phyloP scores from a whole-genome alignment of 2,888 invertebrate species.

The Ormyrus rosae region DNA sequence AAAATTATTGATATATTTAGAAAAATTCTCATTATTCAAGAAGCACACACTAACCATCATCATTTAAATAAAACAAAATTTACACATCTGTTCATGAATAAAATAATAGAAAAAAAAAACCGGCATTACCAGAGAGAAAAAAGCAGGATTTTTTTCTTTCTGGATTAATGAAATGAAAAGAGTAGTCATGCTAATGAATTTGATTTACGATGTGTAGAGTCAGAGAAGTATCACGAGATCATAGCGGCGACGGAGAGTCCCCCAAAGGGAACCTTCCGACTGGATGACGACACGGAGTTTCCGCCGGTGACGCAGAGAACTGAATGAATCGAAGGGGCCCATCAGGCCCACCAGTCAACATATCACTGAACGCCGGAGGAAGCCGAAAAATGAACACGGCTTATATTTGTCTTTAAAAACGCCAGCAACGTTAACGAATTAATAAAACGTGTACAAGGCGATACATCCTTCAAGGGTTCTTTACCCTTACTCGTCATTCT shows the following conservation, averaged over 20 bases:
- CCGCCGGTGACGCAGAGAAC: conserved; percentile 85
- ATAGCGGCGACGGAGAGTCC: conserved; percentile 84
- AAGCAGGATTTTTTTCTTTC: neutral
- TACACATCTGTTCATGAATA: no score
- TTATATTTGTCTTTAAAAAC: no score
- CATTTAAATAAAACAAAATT: no score
- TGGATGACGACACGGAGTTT: conserved; percentile 90
- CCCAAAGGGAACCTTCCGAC: conserved; percentile 82
- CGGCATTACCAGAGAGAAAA: no score
- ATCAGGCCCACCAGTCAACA: conserved; percentile 10
- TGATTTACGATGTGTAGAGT: conserved; percentile 77
- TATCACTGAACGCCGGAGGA: neutral
- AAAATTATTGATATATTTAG: no score
- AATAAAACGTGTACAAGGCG: no score
- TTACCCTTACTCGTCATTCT: no score
- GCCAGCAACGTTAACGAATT: no score
- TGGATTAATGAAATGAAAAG: neutral
- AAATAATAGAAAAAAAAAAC: no score
- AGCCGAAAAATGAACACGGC: neutral
- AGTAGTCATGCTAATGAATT: neutral
- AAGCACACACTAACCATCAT: no score
- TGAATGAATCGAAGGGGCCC: conserved; percentile 73
- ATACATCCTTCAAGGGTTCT: no score
- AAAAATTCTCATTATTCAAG: no score
- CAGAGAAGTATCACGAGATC: conserved; percentile 86